Evolutionary conservation across 35 echinoderm and acorn worm species (phyloP).

Genomic region (Anneissia japonica): DNA sequence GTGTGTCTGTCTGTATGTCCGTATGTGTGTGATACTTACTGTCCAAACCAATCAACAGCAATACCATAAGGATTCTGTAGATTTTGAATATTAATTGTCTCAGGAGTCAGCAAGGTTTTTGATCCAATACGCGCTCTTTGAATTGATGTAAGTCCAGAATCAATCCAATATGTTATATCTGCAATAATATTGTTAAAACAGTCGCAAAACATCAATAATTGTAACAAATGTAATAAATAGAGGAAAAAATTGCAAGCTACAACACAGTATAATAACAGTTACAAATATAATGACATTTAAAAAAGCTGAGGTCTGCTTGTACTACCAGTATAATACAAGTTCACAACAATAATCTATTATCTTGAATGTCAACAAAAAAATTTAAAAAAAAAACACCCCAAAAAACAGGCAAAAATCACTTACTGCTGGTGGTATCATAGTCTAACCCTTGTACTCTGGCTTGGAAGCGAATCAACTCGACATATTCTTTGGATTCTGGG

Average conservation of each 20-base stretch:
- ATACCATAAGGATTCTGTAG: slow-evolving; percentile 51
- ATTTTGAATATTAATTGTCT: slow-evolving; percentile 2
- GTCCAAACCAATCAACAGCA: slow-evolving; percentile 60
- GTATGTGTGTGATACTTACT: slow-evolving; percentile 52
- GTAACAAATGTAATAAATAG: too few relatives aligned
- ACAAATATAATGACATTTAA: too few relatives aligned
- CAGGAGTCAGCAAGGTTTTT: background rate
- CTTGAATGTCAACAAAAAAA: background rate
- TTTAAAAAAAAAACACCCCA: background rate
- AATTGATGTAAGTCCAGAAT: slow-evolving; percentile 40
- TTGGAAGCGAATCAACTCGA: slow-evolving; percentile 18
- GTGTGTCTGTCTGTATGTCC: too few relatives aligned
- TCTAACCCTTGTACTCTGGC: slow-evolving; percentile 32
- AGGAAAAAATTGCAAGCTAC: too few relatives aligned
- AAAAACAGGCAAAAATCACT: background rate
- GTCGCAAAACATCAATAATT: too few relatives aligned
- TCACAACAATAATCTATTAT: slow-evolving; percentile 2
- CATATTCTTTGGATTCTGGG: background rate
- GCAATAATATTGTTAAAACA: background rate
- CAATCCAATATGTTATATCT: slow-evolving; percentile 60
- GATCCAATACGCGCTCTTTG: slow-evolving; percentile 45
- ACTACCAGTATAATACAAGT: too few relatives aligned
- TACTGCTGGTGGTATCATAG: slow-evolving; percentile 15
- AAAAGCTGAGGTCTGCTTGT: too few relatives aligned
- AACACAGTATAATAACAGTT: too few relatives aligned